Percentiles rank a stretch among this genome's conserved stretches.
These are phyloP conservation scores for Oryzias curvinotus DNA, from an alignment of 2,113 vertebrate species.

Conservation along the genomic window DNA sequence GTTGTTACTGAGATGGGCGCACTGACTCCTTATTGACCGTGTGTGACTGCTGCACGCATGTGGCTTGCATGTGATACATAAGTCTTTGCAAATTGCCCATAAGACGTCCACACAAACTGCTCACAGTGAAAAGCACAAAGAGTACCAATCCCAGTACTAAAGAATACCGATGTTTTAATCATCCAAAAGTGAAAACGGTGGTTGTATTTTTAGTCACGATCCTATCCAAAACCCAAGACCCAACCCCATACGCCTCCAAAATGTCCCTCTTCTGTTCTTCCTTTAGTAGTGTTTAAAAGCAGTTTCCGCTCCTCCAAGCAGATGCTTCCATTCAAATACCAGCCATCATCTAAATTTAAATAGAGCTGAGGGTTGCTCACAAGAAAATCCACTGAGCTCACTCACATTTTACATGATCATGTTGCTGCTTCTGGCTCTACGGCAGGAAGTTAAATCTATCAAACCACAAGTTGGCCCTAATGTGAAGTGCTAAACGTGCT, in stretches of 20 bases:
- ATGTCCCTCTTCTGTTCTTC: slow-evolving; percentile 26
- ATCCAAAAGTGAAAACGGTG: too few species aligned
- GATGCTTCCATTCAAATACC: slow-evolving; percentile 42
- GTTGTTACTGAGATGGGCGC: too few species aligned
- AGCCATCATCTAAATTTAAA: slow-evolving; percentile 71
- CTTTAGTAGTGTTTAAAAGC: slow-evolving; percentile 55
- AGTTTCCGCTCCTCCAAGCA: slow-evolving; percentile 45
- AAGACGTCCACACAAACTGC: too few species aligned
- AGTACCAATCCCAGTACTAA: too few species aligned
- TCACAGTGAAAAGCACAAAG: too few species aligned
- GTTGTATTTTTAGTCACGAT: too few species aligned
- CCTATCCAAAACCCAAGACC: slow-evolving; percentile 26
- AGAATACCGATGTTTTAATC: too few species aligned
- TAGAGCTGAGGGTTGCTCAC: slow-evolving; percentile 49
- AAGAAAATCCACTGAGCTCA: slow-evolving; percentile 60
- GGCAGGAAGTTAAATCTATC: slow-evolving; percentile 61
- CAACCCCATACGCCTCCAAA: slow-evolving; percentile 44
- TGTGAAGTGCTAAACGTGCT: slow-evolving; percentile 59
- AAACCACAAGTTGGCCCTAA: slow-evolving; percentile 38
- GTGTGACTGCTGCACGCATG: too few species aligned
- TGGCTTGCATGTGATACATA: too few species aligned
- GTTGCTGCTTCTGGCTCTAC: slow-evolving; percentile 37
- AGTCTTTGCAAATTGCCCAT: too few species aligned
- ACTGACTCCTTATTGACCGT: too few species aligned
- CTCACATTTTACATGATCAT: slow-evolving; percentile 58